A percentile compares a stretch with the other conserved stretches of the same genome.
These are phyloP conservation scores for Eurystomus gularis DNA, from an alignment of 2,113 vertebrate species.

Conservation along the genomic window DNA sequence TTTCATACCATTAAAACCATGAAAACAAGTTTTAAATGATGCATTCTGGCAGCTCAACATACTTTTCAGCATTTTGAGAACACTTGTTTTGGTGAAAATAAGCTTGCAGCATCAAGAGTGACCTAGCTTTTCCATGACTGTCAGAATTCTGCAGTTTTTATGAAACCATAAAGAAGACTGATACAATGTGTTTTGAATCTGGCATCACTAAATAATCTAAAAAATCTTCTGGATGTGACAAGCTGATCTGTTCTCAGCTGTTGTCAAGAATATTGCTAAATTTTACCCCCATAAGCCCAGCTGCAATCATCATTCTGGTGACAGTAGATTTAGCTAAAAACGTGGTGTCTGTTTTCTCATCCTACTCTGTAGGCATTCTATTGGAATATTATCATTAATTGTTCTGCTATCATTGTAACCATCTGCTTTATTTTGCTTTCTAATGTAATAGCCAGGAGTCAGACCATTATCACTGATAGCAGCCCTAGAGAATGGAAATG, in stretches of 20 bases:
- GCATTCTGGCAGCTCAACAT: not conserved
- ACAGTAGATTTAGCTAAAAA: not conserved
- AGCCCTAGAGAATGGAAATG: not conserved
- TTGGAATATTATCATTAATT: not conserved
- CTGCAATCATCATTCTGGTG: not conserved
- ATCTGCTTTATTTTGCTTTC: not conserved
- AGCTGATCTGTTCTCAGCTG: not conserved
- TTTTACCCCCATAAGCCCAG: not conserved
- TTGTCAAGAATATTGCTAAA: not conserved
- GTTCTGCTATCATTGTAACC: not conserved
- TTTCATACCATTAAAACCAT: not conserved
- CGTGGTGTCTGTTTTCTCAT: not conserved
- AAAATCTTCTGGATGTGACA: not conserved
- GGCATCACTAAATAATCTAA: not conserved
- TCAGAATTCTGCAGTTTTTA: not conserved
- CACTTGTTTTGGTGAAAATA: not conserved
- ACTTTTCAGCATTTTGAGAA: not conserved
- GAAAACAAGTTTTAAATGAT: not conserved
- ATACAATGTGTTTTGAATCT: constrained; percentile 8
- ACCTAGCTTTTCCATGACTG: not conserved
- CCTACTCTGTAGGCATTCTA: not conserved
- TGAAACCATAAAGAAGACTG: not conserved
- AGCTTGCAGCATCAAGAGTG: not conserved
- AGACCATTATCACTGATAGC: not conserved
- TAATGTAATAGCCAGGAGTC: not conserved